Percentiles rank a stretch among this genome's conserved stretches.
Conservation (phyloP, 2,888 invertebrate genomes). For the Athalia rosae region DNA sequence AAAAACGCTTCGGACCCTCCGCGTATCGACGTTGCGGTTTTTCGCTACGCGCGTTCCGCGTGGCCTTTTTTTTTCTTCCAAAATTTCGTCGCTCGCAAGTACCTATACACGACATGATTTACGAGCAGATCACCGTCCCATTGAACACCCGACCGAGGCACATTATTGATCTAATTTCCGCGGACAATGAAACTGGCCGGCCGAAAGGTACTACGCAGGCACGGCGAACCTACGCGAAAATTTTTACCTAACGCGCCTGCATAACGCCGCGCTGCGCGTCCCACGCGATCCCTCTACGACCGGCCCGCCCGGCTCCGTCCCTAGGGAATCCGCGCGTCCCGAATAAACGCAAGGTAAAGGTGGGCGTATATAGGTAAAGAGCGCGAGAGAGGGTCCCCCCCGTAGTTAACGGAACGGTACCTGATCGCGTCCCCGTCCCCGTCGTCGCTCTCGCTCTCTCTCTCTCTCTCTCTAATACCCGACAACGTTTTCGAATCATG, state of each 20-base stretch:
- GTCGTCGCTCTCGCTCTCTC: too few species aligned
- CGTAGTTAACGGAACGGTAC: conserved; percentile 11
- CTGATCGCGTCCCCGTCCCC: conserved; percentile 11
- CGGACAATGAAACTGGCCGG: conserved; percentile 47
- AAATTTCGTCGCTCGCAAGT: conserved; percentile 9
- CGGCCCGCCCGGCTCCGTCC: background rate
- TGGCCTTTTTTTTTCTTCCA: too few species aligned
- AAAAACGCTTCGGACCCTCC: too few species aligned
- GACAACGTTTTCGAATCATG: conserved; percentile 16
- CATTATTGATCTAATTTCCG: conserved; percentile 52
- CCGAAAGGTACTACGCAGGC: conserved; percentile 34
- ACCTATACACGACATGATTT: conserved; percentile 18
- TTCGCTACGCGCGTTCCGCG: too few species aligned
- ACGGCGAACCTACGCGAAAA: background rate
- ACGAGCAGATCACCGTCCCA: conserved; percentile 40
- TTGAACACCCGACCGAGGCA: conserved; percentile 45
- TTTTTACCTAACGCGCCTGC: too few species aligned
- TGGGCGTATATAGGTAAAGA: background rate
- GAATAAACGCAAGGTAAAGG: background rate
- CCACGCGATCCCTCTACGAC: too few species aligned
- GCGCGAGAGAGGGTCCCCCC: conserved; percentile 2
- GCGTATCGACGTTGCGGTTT: too few species aligned
- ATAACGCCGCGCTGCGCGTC: too few species aligned
- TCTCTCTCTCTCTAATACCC: too few species aligned
- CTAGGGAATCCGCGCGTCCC: background rate